Percentiles rank a stretch among this genome's conserved stretches.
phyloP scores from a whole-genome alignment of 2,888 invertebrate genomes.

The Norana najaformis region DNA sequence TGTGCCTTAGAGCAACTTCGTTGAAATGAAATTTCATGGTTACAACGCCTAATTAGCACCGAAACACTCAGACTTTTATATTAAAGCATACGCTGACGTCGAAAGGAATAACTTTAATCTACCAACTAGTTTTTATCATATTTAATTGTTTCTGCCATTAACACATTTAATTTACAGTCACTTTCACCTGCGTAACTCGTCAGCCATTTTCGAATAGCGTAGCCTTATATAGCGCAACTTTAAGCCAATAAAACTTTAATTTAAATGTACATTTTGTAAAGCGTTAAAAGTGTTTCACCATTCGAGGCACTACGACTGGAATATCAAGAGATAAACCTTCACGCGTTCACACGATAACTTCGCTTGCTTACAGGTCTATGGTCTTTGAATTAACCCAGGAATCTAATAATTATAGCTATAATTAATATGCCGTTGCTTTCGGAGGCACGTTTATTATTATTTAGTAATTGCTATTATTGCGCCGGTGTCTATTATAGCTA shows the following conservation, averaged over 20 bases:
- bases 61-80: neutral
- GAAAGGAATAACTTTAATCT: neutral
- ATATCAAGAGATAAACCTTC: too few species aligned
- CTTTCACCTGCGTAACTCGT: neutral
- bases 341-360: too few species aligned
- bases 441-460: too few species aligned
- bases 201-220: neutral
- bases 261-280: too few species aligned
- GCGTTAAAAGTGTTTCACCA: too few species aligned
- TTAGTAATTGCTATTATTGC: too few species aligned
- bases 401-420: too few species aligned
- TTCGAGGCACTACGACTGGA: too few species aligned
- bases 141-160: neutral
- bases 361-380: too few species aligned
- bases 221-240: neutral
- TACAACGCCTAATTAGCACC: neutral
- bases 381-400: too few species aligned
- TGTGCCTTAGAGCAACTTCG: constrained; percentile 31
- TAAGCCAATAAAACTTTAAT: neutral
- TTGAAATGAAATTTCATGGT: constrained; percentile 44
- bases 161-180: neutral
- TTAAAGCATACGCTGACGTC: neutral
- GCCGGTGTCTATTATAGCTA: too few species aligned
- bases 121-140: neutral
- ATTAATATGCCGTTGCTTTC: too few species aligned